phyloP scores from a whole-genome alignment of 2,888 invertebrate species.

The Halocaridina rubra region DNA sequence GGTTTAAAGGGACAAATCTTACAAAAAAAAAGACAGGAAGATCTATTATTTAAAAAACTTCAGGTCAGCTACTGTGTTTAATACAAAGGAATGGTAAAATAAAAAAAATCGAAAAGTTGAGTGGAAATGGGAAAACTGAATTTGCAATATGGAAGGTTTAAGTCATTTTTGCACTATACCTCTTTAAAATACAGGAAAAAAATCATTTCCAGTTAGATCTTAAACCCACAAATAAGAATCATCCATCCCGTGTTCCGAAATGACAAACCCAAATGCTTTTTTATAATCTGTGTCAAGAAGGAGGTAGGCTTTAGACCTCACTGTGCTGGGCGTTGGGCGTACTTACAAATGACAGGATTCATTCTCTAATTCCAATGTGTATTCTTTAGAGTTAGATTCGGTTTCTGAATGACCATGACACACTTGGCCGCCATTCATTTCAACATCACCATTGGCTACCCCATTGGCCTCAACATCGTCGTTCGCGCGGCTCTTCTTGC shows the following conservation, averaged over 20 bases:
- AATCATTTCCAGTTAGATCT: too few relatives aligned
- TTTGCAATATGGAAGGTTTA: too few relatives aligned
- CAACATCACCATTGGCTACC: constrained; percentile 42
- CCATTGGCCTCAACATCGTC: constrained; percentile 49
- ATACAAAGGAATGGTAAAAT: too few relatives aligned
- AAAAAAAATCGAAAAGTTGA: too few relatives aligned
- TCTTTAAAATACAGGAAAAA: too few relatives aligned
- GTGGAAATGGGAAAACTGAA: too few relatives aligned
- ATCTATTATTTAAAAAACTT: too few relatives aligned
- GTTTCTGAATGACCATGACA: constrained; percentile 45
- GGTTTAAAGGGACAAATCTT: too few relatives aligned
- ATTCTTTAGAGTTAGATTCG: constrained; percentile 36
- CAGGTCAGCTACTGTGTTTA: too few relatives aligned
- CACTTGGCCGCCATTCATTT: constrained; percentile 48
- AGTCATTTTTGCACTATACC: too few relatives aligned
- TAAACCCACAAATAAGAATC: too few relatives aligned
- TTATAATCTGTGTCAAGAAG: constrained; percentile 38
- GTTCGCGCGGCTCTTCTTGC: constrained; percentile 53
- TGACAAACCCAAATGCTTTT: constrained; percentile 20
- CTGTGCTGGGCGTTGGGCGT: constrained; percentile 19
- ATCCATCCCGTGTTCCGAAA: constrained; percentile 33
- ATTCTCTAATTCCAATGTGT: constrained; percentile 47
- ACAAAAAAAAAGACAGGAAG: too few relatives aligned
- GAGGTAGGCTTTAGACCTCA: constrained; percentile 35
- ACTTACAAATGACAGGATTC: constrained; percentile 59